phyloP scores from a whole-genome alignment of 2,888 invertebrate species.

The Eurytoma californica region DNA sequence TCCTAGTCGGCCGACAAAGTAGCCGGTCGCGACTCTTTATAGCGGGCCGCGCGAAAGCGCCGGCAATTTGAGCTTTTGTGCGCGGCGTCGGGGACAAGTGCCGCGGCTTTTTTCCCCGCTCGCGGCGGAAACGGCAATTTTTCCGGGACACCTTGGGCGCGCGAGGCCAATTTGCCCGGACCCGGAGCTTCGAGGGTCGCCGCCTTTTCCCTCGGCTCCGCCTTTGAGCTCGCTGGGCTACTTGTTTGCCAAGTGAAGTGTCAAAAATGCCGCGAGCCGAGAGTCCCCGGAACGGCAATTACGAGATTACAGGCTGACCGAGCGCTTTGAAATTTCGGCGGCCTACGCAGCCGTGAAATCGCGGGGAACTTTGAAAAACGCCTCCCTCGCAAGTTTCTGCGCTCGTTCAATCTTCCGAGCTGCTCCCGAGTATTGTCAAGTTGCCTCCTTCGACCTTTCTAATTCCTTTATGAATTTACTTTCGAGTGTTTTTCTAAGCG shows the following conservation, averaged over 20 bases:
- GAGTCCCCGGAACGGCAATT: too few relatives aligned
- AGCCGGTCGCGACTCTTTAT: background rate
- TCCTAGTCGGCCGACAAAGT: background rate
- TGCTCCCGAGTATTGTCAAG: too few relatives aligned
- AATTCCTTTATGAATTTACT: too few relatives aligned
- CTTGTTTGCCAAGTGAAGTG: constrained; percentile 23
- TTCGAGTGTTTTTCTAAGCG: too few relatives aligned
- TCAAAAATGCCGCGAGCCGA: constrained; percentile 17
- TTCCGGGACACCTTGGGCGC: constrained; percentile 17
- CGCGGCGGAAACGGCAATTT: constrained; percentile 37
- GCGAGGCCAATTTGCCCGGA: constrained; percentile 2
- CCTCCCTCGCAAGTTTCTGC: too few relatives aligned
- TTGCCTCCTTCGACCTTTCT: too few relatives aligned
- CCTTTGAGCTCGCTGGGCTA: background rate
- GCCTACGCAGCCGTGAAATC: too few relatives aligned
- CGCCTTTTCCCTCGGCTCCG: constrained; percentile 8
- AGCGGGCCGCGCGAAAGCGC: constrained; percentile 23
- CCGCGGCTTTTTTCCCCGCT: background rate
- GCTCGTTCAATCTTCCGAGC: too few relatives aligned
- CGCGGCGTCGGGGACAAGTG: constrained; percentile 15
- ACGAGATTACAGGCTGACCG: too few relatives aligned
- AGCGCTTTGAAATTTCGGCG: too few relatives aligned
- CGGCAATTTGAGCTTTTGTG: constrained; percentile 44
- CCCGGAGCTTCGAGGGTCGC: background rate
- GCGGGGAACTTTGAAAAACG: too few relatives aligned